A percentile compares a stretch with the other conserved stretches of the same genome.
Conservation (phyloP, 2,113 vertebrate genomes). For the Tinamus guttatus region DNA sequence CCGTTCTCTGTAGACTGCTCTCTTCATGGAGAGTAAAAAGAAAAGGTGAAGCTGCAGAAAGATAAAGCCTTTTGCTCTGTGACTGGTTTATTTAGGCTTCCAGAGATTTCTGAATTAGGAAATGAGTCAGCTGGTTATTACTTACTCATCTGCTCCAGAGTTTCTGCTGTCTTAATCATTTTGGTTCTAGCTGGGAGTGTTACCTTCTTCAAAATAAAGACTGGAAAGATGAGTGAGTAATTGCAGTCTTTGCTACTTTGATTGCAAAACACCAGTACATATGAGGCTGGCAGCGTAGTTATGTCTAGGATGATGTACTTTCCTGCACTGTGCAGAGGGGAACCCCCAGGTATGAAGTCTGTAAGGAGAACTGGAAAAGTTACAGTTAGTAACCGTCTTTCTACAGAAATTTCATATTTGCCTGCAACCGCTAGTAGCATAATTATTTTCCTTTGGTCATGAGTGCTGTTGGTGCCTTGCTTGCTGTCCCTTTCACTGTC, state of each 20-base stretch:
- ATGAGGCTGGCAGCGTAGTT: not conserved
- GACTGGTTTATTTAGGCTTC: slow-evolving; percentile 12
- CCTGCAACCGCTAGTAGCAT: not conserved
- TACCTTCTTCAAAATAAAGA: slow-evolving; percentile 29
- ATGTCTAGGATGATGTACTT: not conserved
- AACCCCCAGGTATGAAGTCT: not conserved
- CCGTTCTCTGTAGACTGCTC: not conserved
- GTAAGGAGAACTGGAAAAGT: not conserved
- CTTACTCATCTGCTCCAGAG: slow-evolving; percentile 42
- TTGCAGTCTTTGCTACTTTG: not conserved
- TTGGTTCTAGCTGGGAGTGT: not conserved
- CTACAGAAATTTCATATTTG: not conserved
- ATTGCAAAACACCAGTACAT: not conserved
- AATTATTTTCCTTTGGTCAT: not conserved
- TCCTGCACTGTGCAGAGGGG: not conserved
- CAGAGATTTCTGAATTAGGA: slow-evolving; percentile 27
- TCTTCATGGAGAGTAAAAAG: not conserved
- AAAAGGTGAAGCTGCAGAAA: not conserved
- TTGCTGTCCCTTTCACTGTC: not conserved
- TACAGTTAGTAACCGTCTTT: not conserved
- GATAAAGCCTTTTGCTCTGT: slow-evolving; percentile 5
- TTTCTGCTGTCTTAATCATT: slow-evolving; percentile 36
- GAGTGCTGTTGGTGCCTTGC: not conserved
- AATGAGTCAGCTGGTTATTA: slow-evolving; percentile 59
- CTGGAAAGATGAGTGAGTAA: slow-evolving; percentile 7